phyloP scores from a whole-genome alignment of 2,113 vertebrate species.

The Raja brachyura region DNA sequence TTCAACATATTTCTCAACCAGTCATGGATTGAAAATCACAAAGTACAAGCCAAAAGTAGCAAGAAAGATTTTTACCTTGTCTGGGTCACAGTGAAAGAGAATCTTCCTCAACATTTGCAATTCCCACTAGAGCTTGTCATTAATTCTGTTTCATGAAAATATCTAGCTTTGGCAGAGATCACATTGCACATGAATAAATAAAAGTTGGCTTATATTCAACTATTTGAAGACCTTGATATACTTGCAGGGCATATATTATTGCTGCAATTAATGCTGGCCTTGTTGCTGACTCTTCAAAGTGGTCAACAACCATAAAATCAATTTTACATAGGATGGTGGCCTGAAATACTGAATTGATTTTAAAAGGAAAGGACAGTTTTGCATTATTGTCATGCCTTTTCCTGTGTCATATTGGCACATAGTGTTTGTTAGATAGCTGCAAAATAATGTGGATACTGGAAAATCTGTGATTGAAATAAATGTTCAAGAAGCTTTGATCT shows the following conservation, averaged over 20 bases:
- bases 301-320: background rate
- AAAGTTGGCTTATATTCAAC: background rate
- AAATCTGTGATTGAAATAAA: too few species aligned
- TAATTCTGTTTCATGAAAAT: slow-evolving; percentile 26
- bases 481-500: too few species aligned
- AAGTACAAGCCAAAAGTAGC: background rate
- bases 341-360: background rate
- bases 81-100: background rate
- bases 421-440: too few species aligned
- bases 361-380: too few species aligned
- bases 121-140: slow-evolving; percentile 1
- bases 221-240: background rate
- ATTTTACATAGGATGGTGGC: background rate
- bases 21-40: background rate
- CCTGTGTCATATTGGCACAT: too few species aligned
- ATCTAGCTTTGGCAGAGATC: background rate
- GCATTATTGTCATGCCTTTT: too few species aligned
- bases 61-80: background rate
- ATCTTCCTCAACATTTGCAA: background rate
- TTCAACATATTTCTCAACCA: background rate
- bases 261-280: background rate
- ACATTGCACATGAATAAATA: background rate
- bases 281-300: background rate
- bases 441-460: too few species aligned
- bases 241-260: background rate